Evolutionary conservation across 2,888 invertebrate species (phyloP).

Genomic region (Ophion costatus): DNA sequence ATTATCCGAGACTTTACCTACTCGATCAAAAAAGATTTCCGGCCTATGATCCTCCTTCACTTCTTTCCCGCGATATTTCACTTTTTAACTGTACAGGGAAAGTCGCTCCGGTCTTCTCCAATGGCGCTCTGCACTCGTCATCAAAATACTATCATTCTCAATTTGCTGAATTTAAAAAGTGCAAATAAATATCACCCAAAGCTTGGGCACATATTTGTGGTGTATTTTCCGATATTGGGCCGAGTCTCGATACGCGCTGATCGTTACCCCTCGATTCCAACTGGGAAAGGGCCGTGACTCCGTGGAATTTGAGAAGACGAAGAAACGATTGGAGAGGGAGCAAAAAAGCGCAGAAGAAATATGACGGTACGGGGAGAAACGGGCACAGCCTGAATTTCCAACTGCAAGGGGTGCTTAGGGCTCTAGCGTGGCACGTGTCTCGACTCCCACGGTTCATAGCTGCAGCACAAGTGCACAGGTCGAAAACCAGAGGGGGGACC

Average conservation of each 20-base stretch:
- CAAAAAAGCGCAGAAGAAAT: constrained; percentile 17
- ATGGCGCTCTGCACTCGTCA: too few species aligned
- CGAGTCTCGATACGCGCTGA: neutral
- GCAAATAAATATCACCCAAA: neutral
- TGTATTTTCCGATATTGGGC: neutral
- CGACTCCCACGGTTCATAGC: constrained; percentile 77
- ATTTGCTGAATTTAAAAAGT: neutral
- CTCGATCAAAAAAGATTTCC: neutral
- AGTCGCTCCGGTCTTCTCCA: too few species aligned
- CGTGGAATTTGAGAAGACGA: constrained; percentile 38
- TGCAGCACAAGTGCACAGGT: constrained; percentile 77
- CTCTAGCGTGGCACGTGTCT: constrained; percentile 75
- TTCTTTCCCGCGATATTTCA: neutral
- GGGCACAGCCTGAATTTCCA: constrained; percentile 65
- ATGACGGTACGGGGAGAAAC: constrained; percentile 37
- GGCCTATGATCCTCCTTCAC: neutral
- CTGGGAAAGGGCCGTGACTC: constrained; percentile 33
- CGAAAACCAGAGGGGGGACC: constrained; percentile 68
- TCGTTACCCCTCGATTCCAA: neutral
- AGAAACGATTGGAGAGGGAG: constrained; percentile 20
- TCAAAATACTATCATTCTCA: neutral
- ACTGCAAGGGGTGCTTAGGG: constrained; percentile 63
- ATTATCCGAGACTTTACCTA: neutral
- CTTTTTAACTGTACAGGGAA: neutral
- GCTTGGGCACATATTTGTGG: neutral